Evolutionary conservation across 1,140 invertebrate genomes (phyloP), one percentile per base, ranked within the genome.

Genomic region (Drosophila teissieri): DNA sequence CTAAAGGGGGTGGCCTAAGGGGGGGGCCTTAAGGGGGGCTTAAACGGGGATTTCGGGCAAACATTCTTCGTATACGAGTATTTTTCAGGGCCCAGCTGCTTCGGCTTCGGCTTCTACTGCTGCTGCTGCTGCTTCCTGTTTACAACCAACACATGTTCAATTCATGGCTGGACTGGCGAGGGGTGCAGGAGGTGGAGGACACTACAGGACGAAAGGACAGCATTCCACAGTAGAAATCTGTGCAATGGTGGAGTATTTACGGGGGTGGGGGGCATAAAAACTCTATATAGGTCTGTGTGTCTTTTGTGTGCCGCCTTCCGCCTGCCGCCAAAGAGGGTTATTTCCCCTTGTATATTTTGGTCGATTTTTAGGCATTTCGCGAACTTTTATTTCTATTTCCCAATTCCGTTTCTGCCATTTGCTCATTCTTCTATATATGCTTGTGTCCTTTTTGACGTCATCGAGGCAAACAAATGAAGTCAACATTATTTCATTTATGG

Each of bases 401-500:
- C 58, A 19, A 62, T 49, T 61, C 64, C 45, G 37, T 34, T 39
- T 31, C 55, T 34, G 42, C 27, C 31, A 54, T 44, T 24, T 17
- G 17, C 22, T 55, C 10, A 15, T 24, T 40, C 37, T 78, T 65
- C 40, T 12, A 8, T 12, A 8, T 31, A 31, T 31, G 27, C 31
- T 24, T 40, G 6, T 19, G 3, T 19, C 34, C 19, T 46, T 86
- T 88, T 86, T 86, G 83, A 86, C 83, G 83, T 86, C 83, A 86
- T 88, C 73, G 73, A 54, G 70, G 75, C 79, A 88, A 86, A 68
- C 74, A 82, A 86, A 82, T 88, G 72, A 77, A 88, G 72, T 83
- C 72, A 80, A 88, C 83, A 89, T 88, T 88, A 89, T 88, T 88
- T 88, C 84, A 78, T 88, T 88, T 88, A 88, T 88, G 84, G 84